Evolutionary conservation across 2,888 invertebrate species (phyloP).

Genomic region (Rhingia rostrata): DNA sequence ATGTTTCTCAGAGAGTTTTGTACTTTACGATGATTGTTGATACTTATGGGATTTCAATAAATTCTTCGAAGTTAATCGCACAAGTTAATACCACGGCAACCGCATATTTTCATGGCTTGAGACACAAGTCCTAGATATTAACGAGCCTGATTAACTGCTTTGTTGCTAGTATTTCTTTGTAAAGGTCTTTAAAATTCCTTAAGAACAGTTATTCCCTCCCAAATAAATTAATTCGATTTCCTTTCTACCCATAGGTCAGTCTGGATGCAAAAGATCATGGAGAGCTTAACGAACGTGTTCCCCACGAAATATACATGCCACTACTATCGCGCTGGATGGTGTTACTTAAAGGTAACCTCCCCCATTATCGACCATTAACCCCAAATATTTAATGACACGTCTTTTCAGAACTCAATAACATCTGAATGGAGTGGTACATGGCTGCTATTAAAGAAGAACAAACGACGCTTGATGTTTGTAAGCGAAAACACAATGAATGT

Average conservation of each 20-base stretch:
- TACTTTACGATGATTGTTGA: no score
- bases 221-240: background rate
- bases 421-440: conserved; percentile 89
- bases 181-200: no score
- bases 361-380: background rate
- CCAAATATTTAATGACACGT: conserved; percentile 12
- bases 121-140: no score
- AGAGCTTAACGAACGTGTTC: conserved; percentile 88
- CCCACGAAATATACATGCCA: conserved; percentile 88
- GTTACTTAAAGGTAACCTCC: conserved; percentile 87
- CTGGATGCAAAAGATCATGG: conserved; percentile 92
- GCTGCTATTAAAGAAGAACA: conserved; percentile 89
- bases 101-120: no score
- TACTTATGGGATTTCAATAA: no score
- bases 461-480: conserved; percentile 84
- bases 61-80: no score
- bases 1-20: no score
- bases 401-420: conserved; percentile 80
- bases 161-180: no score
- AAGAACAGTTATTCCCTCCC: background rate
- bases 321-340: conserved; percentile 91
- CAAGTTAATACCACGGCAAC: no score
- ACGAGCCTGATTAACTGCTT: no score
- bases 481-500: conserved; percentile 83
- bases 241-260: conserved; percentile 83